Evolutionary conservation across 2,797 vertebrate species (phyloP), one percentile per base, ranked within the genome.

Genomic region (Natrix natrix): DNA sequence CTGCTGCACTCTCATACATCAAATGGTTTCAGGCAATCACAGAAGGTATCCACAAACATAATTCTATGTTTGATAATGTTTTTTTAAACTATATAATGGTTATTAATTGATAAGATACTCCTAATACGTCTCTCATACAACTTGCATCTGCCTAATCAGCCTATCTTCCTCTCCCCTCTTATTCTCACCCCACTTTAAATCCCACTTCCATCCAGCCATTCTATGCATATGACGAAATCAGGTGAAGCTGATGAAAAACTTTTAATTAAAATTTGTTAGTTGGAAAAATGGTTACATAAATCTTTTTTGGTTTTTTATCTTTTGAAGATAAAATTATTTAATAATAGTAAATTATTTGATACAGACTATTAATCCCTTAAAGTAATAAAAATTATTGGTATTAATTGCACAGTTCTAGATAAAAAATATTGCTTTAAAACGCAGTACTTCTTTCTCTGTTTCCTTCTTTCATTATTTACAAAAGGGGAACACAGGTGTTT

Each of bases 311-410:
- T 32, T 74, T 37, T 93, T 97, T 96, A 96, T 93, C 92, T 95
- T 89, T 43, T 86, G 92, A 91, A 94, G 63, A 95, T 54, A 96
- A 95, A 96, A 96, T 89, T 55, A 55, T 57, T 91, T 95, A 97
- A 95, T 93, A 95, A 94, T 24, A 94, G 90, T 43, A 96, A 94
- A 24, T 94, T 96, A 95, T 96, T 95, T 96, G 97, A 94, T 32
- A 96, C 0, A 95, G 90, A 60, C 57, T 96, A 97, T 97, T 88
- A 59, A 90, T 94, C 97, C 96, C 89, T 95, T 95, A 66, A 28
- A n/a, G 28, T 63, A 92, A 92, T 96, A 57, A 89, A 90, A 91
- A 91, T 93, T 93, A 55, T 66, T 94, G 95, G 66, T 91, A 95
- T 57, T 95, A 95, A 95, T 95, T 96, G 92, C 83, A 17, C 37